Conservation (phyloP, 1,140 invertebrate species). For the Penaeus chinensis region DNA sequence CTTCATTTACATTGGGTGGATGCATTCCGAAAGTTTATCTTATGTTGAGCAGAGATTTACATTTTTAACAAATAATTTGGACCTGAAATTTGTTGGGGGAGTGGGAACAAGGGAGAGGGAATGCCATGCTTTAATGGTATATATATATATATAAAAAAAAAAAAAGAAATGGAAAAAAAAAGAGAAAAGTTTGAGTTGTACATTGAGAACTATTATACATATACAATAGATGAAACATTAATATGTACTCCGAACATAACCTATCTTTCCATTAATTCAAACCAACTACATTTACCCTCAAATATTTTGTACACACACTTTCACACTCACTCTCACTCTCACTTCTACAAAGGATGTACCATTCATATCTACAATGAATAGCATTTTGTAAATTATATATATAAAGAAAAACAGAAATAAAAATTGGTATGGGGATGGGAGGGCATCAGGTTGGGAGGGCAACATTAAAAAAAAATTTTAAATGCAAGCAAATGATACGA, state of each 20-base stretch:
- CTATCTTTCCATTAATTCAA: slow-evolving; percentile 53
- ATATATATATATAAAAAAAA: no score
- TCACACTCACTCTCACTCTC: slow-evolving; percentile 30
- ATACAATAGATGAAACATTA: slow-evolving; percentile 60
- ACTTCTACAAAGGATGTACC: slow-evolving; percentile 17
- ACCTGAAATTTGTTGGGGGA: neutral
- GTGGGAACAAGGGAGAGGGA: no score
- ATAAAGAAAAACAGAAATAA: neutral
- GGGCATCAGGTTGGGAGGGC: neutral
- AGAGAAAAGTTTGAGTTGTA: slow-evolving; percentile 56
- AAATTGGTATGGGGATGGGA: neutral
- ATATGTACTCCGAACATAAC: slow-evolving; percentile 59
- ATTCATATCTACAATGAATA: slow-evolving; percentile 1
- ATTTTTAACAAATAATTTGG: slow-evolving; percentile 13
- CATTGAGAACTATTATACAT: slow-evolving; percentile 59
- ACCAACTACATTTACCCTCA: slow-evolving; percentile 51
- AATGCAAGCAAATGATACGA: slow-evolving; percentile 12
- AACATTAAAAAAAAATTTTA: neutral
- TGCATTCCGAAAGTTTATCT: slow-evolving; percentile 21
- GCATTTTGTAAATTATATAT: slow-evolving; percentile 2
- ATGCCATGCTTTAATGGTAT: no score
- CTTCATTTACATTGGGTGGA: neutral
- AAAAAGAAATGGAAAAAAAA: neutral
- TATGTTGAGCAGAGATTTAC: slow-evolving; percentile 47
- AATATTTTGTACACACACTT: slow-evolving; percentile 45